A percentile compares a stretch with the other conserved stretches of the same genome.
Conservation (phyloP, 2,888 invertebrate species). For the Ellobium chinense region DNA sequence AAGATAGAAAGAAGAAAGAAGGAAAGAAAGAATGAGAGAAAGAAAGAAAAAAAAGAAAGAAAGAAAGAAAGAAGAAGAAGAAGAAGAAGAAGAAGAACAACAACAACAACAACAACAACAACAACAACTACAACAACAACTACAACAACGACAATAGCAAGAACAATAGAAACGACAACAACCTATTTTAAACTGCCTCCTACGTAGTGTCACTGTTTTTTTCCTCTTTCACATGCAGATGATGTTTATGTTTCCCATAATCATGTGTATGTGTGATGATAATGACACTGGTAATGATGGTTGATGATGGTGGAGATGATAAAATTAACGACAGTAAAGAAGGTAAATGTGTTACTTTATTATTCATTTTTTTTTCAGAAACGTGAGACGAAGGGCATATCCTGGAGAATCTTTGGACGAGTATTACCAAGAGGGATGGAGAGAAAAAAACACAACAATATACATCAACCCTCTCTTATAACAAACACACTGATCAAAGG, state of each 20-base stretch:
- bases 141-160: too few species aligned
- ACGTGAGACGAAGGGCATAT: not conserved
- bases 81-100: not conserved
- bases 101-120: not conserved
- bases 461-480: slow-evolving; percentile 2
- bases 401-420: slow-evolving; percentile 8
- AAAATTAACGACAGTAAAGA: too few species aligned
- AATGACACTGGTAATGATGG: too few species aligned
- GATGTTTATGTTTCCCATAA: too few species aligned
- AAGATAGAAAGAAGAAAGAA: not conserved
- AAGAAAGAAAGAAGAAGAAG: not conserved
- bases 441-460: slow-evolving; percentile 13
- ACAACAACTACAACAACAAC: too few species aligned
- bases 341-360: too few species aligned
- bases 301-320: too few species aligned
- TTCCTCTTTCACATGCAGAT: too few species aligned
- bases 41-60: not conserved
- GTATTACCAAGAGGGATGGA: not conserved
- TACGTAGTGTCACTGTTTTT: not conserved
- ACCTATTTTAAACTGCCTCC: not conserved
- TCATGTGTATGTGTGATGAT: too few species aligned
- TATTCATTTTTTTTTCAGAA: not conserved
- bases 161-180: not conserved
- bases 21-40: too few species aligned
- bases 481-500: too few species aligned